These are phyloP conservation scores for Dipodomys ordii DNA, from an alignment of 2,113 vertebrate genomes.

Conservation along the genomic window DNA sequence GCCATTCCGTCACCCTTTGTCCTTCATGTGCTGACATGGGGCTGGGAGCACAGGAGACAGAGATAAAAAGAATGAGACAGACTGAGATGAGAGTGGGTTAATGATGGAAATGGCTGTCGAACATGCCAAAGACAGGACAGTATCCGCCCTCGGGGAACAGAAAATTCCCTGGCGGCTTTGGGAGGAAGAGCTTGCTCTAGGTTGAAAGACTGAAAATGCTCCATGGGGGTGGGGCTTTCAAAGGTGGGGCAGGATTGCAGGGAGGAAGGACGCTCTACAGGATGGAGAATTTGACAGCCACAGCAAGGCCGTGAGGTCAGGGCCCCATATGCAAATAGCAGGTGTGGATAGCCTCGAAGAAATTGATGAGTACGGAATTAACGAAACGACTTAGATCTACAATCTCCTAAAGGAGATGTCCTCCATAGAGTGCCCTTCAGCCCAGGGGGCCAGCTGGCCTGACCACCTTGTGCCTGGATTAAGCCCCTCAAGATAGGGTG, in stretches of 20 bases:
- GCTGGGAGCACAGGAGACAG: neutral
- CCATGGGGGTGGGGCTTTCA: neutral
- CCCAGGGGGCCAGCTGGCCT: no score
- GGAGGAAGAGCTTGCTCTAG: neutral
- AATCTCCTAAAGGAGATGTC: neutral
- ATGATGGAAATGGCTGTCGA: neutral
- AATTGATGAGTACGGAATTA: neutral
- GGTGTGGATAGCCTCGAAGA: neutral
- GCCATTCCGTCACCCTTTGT: rapidly evolving
- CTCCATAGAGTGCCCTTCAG: neutral
- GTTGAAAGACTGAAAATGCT: neutral
- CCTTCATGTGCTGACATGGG: neutral
- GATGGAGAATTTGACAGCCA: no score
- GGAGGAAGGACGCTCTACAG: neutral
- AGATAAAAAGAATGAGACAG: neutral
- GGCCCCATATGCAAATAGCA: neutral
- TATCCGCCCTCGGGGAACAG: neutral
- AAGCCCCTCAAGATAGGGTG: no score
- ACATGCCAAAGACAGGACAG: neutral
- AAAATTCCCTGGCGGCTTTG: neutral
- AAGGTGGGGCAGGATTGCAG: rapidly evolving
- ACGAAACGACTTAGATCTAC: neutral
- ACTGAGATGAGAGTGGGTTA: neutral
- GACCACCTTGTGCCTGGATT: no score
- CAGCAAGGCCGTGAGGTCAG: no score